A percentile compares a stretch with the other conserved stretches of the same genome.
phyloP scores from a whole-genome alignment of 2,797 vertebrate species.

The Anableps anableps region DNA sequence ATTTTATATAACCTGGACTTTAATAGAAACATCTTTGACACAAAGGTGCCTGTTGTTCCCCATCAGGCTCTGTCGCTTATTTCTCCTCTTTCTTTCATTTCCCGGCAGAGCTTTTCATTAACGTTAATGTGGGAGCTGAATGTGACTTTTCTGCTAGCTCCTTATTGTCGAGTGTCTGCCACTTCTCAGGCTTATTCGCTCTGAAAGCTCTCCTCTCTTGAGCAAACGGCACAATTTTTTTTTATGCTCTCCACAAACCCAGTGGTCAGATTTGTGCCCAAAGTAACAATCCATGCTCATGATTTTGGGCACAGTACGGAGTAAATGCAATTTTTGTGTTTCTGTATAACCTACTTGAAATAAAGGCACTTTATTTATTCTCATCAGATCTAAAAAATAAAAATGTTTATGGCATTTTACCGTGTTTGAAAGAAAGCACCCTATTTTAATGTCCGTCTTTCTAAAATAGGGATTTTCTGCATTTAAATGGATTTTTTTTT shows the following conservation, averaged over 20 bases:
- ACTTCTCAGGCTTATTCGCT: slow-evolving; percentile 77
- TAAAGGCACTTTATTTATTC: slow-evolving; percentile 63
- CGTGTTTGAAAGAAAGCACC: slow-evolving; percentile 71
- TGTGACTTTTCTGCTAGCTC: slow-evolving; percentile 73
- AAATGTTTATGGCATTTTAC: slow-evolving; percentile 73
- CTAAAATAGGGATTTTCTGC: slow-evolving; percentile 72
- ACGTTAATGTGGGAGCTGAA: slow-evolving; percentile 53
- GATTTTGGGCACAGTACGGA: slow-evolving; percentile 68
- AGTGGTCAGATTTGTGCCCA: slow-evolving; percentile 70
- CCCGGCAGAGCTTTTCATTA: slow-evolving; percentile 41
- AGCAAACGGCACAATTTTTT: slow-evolving; percentile 65
- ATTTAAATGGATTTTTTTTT: slow-evolving; percentile 63
- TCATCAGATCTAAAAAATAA: slow-evolving; percentile 71
- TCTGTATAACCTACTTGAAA: slow-evolving; percentile 61
- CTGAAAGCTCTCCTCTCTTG: slow-evolving; percentile 77
- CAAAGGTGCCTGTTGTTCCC: slow-evolving; percentile 39
- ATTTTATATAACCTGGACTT: slow-evolving; percentile 26
- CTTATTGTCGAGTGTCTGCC: slow-evolving; percentile 77
- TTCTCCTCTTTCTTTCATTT: slow-evolving; percentile 38
- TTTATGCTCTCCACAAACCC: slow-evolving; percentile 65
- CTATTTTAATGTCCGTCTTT: slow-evolving; percentile 67
- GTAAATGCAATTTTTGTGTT: slow-evolving; percentile 78
- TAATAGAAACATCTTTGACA: slow-evolving; percentile 14
- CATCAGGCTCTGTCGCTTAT: slow-evolving; percentile 32
- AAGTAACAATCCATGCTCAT: slow-evolving; percentile 59